Evolutionary conservation across 2,888 invertebrate species (phyloP).

Genomic region (Scrobipalpa atriplicella): DNA sequence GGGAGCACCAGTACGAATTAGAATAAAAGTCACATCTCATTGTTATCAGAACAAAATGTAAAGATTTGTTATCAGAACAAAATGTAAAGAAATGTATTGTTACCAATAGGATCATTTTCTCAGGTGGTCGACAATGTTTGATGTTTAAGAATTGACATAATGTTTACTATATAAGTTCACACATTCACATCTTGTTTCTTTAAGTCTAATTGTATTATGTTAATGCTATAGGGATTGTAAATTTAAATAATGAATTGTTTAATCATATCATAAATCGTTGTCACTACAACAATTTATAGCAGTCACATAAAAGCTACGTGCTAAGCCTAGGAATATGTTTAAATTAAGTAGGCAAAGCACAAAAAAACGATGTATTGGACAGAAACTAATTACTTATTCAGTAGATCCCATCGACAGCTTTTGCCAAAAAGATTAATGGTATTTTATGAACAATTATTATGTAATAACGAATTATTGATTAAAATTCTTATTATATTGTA

Average conservation of each 20-base stretch:
- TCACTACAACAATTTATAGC: slow-evolving; percentile 29
- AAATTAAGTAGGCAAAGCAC: slow-evolving; percentile 35
- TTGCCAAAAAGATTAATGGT: slow-evolving; percentile 20
- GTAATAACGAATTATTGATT: too few species aligned
- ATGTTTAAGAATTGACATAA: neutral
- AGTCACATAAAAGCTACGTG: slow-evolving; percentile 40
- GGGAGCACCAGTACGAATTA: neutral
- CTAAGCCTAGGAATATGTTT: slow-evolving; percentile 38
- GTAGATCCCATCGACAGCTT: slow-evolving; percentile 30
- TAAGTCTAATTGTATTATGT: neutral
- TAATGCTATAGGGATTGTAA: neutral
- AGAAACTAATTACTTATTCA: slow-evolving; percentile 6
- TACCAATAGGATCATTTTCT: neutral
- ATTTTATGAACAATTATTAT: slow-evolving; percentile 9
- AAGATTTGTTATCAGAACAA: neutral
- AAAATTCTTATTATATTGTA: too few species aligned
- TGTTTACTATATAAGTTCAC: neutral
- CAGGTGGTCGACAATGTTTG: neutral
- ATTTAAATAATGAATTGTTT: neutral
- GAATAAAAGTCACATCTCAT: neutral
- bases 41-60: slow-evolving; percentile 3
- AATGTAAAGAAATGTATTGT: neutral
- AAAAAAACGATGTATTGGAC: slow-evolving; percentile 30
- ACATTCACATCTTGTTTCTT: neutral
- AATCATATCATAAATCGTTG: slow-evolving; percentile 26